These are phyloP conservation scores for Antheraea yamamai DNA, from an alignment of 2,888 invertebrate species.

Conservation along the genomic window DNA sequence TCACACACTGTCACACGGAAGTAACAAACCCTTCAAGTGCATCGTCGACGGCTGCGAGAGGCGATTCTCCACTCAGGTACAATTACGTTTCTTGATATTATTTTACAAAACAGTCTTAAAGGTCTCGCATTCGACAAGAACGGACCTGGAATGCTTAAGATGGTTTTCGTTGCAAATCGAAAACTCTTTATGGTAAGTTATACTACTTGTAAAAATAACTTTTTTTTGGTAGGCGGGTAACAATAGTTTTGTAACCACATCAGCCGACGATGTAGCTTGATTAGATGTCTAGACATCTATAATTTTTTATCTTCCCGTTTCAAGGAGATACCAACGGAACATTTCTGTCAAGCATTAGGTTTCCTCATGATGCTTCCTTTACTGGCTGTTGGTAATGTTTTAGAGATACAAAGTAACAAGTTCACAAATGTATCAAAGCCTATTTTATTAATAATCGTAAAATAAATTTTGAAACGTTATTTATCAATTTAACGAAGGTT, in stretches of 20 bases:
- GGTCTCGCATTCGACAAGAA: not conserved
- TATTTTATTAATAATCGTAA: not conserved
- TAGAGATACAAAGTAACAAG: too few species aligned
- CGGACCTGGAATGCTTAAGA: not conserved
- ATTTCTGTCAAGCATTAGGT: not conserved
- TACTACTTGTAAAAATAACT: not conserved
- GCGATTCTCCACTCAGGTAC: constrained; percentile 92
- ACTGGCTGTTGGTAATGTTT: not conserved
- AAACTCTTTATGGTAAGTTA: not conserved
- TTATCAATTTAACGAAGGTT: not conserved
- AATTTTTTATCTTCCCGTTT: not conserved
- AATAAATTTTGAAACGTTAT: not conserved
- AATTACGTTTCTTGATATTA: constrained; percentile 35
- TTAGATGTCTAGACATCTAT: not conserved
- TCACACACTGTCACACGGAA: constrained; percentile 94
- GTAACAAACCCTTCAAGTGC: constrained; percentile 96
- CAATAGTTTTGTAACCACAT: not conserved
- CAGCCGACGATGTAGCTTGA: not conserved
- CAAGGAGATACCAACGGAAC: not conserved
- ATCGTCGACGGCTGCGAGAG: constrained; percentile 97
- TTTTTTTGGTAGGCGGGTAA: too few species aligned
- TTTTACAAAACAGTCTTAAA: not conserved
- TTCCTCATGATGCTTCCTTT: not conserved
- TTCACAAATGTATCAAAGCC: not conserved
- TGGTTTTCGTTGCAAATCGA: not conserved